Evolutionary conservation across 2,888 invertebrate genomes (phyloP), one percentile per base, ranked within the genome.

Genomic region (Ochropacha duplaris): DNA sequence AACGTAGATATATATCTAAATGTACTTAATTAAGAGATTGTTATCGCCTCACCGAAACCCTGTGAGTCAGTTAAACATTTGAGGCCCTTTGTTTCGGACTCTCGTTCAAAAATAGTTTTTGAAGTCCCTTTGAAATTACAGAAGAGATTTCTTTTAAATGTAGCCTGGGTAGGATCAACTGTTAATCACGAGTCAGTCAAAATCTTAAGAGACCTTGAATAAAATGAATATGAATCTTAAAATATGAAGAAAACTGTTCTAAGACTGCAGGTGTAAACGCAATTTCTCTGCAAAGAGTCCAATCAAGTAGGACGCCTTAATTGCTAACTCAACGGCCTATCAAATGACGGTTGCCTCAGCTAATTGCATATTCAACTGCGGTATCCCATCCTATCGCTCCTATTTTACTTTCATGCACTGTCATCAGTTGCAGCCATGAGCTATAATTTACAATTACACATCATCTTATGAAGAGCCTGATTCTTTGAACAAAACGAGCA

Each of bases 21-120:
- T 28, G n/a, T 22, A 31, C 14, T 49, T 52, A 31, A 52, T 52
- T 55, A 55, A 16, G 49, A 49, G 55, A 49, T 55, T 44, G 19
- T 26, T 26, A 54, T 54, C 39, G 22, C 14, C 19, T 36, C 36
- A 16, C 36, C 50, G 8, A 8, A 12, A 22, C 50, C 5, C 28
- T 51, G 50, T 28, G 50, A 51, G 50, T 24, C 24, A 16, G 50
- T 50, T 8, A n/a, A 50, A n/a, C 50, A 14, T 5, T n/a, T 26
- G 50, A 50, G 19, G 28, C 51, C 51, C 28, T 51, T 51, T 51
- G 28, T 51, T 51, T 51, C 26, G 19, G n/a, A 51, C n/a, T 19
- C 8, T n/a, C 50, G 12, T 31, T 12, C 2, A 31, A 31, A 12
- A 12, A 31, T 28, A 28, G 14, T 24, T 14, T 36, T 31, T 12